Evolutionary conservation across 2,113 vertebrate species (phyloP), one percentile per base, ranked within the genome.

Genomic region (Ammospiza nelsoni): DNA sequence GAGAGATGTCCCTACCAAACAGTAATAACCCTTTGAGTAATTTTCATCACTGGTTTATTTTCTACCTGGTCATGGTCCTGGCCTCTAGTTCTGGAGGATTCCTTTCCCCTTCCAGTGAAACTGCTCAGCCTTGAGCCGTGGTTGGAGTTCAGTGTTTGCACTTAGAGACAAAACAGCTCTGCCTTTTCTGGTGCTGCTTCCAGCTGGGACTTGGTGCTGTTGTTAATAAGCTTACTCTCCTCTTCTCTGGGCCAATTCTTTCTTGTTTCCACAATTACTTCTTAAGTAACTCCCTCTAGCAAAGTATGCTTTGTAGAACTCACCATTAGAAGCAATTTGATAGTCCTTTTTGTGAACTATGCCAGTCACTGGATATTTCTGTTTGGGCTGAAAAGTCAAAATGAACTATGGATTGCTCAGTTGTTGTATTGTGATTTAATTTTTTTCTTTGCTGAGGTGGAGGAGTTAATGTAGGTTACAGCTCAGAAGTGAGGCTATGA

Each of bases 221-320:
- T 77, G 9, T 35, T 66, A 51, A 49, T 46, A 43, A 84, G 22
- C 43, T 88, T 41, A 14, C 21, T 5, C 23, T 33, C 2, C 29
- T 77, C 28, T 33, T 1, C 31, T 77, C 24, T 48, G n/a, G 37
- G 23, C 31, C 59, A 66, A 25, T 58, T 74, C 43, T 90, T 79
- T 68, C 83, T 52, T 57, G 24, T 91, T 95, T 91, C 74, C 46
- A 69, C 13, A 4, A 31, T n/a, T 86, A 7, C 41, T 93, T 77
- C 67, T 81, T 81, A 75, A 52, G 15, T 94, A 39, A 61, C 85
- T 95, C 80, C 59, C 27, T 95, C 94, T 92, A 87, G 88, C 78
- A 86, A 93, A 90, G 31, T 83, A 41, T 49, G 79, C 80, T 62
- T 89, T 85, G 46, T 86, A 89, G 91, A 92, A 65, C 84, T 96